Conservation (phyloP, 2,113 vertebrate genomes). For the Sylvilagus bachmani region DNA sequence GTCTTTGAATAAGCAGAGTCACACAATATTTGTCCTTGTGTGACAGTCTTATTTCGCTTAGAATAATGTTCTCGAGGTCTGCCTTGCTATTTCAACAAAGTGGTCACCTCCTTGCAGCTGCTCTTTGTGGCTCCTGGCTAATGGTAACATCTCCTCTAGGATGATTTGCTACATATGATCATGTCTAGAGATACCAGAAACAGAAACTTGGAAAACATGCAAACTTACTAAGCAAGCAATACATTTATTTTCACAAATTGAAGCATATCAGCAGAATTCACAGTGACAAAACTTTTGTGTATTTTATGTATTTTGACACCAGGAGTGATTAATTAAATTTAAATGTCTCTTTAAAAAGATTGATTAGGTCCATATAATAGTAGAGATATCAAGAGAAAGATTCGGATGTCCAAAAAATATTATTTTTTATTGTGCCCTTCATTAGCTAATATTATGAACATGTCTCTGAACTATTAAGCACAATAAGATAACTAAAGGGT, state of each 20-base stretch:
- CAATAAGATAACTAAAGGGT: conserved; percentile 7
- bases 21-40: not conserved
- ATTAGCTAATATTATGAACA: not conserved
- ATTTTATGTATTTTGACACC: not conserved
- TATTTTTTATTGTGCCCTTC: not conserved
- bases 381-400: conserved; percentile 1
- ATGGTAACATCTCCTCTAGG: not conserved
- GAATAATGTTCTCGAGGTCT: not conserved
- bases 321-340: not conserved
- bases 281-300: conserved; percentile 6
- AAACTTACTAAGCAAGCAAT: not conserved
- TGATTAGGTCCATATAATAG: not conserved
- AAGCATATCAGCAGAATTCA: conserved; percentile 30
- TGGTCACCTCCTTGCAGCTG: not conserved
- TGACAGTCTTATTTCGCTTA: not conserved
- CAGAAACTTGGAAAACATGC: not conserved
- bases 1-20: not conserved
- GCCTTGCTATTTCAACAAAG: not conserved
- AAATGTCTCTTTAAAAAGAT: conserved; percentile 46
- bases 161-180: not conserved
- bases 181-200: not conserved
- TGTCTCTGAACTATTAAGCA: not conserved
- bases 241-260: conserved; percentile 15
- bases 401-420: not conserved
- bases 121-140: not conserved